These are phyloP conservation scores for Halocynthia roretzi DNA, from an alignment of 23 tunicate genomes.

Conservation along the genomic window DNA sequence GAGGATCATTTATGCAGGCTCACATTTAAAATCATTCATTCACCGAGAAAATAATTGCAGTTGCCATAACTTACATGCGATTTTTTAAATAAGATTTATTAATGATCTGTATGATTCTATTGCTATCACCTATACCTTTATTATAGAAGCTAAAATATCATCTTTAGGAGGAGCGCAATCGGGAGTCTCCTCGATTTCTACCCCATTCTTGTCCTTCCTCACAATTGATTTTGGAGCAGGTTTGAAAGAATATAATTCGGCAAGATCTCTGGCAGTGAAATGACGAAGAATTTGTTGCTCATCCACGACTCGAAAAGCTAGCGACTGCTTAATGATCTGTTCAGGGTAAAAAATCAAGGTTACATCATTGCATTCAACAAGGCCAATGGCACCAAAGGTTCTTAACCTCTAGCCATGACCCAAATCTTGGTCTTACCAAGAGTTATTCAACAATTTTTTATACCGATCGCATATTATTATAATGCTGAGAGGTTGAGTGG, in stretches of 20 bases:
- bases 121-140: background rate
- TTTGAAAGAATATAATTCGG: slow-evolving; percentile 73
- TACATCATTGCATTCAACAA: too few relatives aligned
- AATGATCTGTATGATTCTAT: background rate
- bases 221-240: slow-evolving; percentile 11
- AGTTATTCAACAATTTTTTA: too few relatives aligned
- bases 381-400: too few relatives aligned
- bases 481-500: too few relatives aligned
- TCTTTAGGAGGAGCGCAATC: slow-evolving; percentile 50
- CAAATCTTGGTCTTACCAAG: too few relatives aligned
- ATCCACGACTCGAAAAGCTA: slow-evolving; percentile 89
- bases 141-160: slow-evolving; percentile 3
- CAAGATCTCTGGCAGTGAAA: slow-evolving; percentile 65
- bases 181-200: slow-evolving; percentile 17
- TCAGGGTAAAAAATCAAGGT: slow-evolving; percentile 29
- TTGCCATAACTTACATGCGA: too few relatives aligned
- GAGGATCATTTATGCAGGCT: too few relatives aligned
- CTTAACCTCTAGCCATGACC: too few relatives aligned
- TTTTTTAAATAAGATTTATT: too few relatives aligned
- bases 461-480: too few relatives aligned
- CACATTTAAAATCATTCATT: too few relatives aligned
- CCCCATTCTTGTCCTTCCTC: slow-evolving; percentile 12
- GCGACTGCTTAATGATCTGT: slow-evolving; percentile 86
- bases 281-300: slow-evolving; percentile 93
- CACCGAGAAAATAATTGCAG: too few relatives aligned